Percentiles rank a stretch among this genome's conserved stretches.
These are phyloP conservation scores for Phalacrocorax carbo DNA, from an alignment of 2,113 vertebrate species.

Conservation along the genomic window DNA sequence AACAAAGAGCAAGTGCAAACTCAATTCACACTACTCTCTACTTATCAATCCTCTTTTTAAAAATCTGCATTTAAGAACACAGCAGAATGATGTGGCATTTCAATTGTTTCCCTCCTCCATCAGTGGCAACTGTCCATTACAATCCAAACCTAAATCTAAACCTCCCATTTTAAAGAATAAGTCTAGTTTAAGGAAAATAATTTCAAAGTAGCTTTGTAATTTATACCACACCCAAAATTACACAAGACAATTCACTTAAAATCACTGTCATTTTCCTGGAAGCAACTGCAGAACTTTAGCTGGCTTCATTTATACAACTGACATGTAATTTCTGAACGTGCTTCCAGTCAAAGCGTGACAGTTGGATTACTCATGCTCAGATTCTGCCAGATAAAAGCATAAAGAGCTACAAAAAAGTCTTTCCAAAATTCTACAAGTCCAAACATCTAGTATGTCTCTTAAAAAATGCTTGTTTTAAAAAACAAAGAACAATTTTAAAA, in stretches of 20 bases:
- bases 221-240: conserved; percentile 28
- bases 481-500: neutral
- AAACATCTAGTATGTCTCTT: neutral
- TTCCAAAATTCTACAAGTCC: conserved; percentile 6
- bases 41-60: neutral
- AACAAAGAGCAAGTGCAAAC: neutral
- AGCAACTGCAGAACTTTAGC: conserved; percentile 35
- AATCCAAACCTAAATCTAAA: neutral
- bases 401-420: neutral
- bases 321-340: conserved; percentile 37
- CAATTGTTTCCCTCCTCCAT: neutral
- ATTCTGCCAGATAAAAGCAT: conserved; percentile 10
- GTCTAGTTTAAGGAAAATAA: neutral
- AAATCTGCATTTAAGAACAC: neutral
- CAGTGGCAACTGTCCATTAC: neutral
- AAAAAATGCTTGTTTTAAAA: neutral
- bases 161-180: neutral
- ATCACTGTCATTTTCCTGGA: conserved; percentile 38
- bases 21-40: neutral
- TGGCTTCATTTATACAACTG: conserved; percentile 30
- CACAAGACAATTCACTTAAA: conserved; percentile 48
- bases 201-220: neutral
- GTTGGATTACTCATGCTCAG: conserved; percentile 17
- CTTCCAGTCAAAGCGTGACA: conserved; percentile 39
- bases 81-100: neutral